Conservation (phyloP, 2,888 invertebrate species). For the Synanthedon andrenaeformis region DNA sequence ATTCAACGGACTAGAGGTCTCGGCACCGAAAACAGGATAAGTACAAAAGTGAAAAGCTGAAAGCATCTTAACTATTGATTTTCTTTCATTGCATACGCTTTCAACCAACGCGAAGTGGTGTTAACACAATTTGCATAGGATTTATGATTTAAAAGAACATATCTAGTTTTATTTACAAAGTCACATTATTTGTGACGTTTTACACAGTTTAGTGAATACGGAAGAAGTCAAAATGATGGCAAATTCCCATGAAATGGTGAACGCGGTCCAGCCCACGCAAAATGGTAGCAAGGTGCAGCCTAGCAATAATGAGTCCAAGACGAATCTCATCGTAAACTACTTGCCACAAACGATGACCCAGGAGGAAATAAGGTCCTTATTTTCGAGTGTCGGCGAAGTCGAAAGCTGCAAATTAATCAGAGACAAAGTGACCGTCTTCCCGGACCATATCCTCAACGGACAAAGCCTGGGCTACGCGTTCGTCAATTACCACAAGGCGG, state of each 20-base stretch:
- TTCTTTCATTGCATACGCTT: slow-evolving; percentile 70
- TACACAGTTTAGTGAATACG: slow-evolving; percentile 41
- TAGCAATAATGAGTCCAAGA: slow-evolving; percentile 92
- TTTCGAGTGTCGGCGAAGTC: slow-evolving; percentile 95
- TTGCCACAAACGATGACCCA: slow-evolving; percentile 99
- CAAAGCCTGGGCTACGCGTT: slow-evolving; percentile 92
- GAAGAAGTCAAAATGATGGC: slow-evolving; percentile 61
- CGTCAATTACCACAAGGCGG: slow-evolving; percentile 85
- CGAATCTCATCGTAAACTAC: slow-evolving; percentile 99
- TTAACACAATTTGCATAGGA: slow-evolving; percentile 41
- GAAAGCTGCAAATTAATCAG: slow-evolving; percentile 97
- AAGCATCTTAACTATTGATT: slow-evolving; percentile 73
- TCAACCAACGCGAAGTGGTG: slow-evolving; percentile 67
- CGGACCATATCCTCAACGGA: slow-evolving; percentile 74
- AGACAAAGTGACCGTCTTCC: slow-evolving; percentile 90
- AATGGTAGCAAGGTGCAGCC: slow-evolving; percentile 79
- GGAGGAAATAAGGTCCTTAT: slow-evolving; percentile 93
- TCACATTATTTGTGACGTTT: slow-evolving; percentile 38
- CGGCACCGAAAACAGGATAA: slow-evolving; percentile 53
- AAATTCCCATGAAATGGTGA: slow-evolving; percentile 63
- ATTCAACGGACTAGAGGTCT: slow-evolving; percentile 51
- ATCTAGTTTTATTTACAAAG: slow-evolving; percentile 26
- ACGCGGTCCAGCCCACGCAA: slow-evolving; percentile 73
- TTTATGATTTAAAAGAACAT: slow-evolving; percentile 41
- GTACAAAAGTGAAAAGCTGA: slow-evolving; percentile 63